Conservation (phyloP, 2,797 vertebrate species). For the Syngnathus acus region DNA sequence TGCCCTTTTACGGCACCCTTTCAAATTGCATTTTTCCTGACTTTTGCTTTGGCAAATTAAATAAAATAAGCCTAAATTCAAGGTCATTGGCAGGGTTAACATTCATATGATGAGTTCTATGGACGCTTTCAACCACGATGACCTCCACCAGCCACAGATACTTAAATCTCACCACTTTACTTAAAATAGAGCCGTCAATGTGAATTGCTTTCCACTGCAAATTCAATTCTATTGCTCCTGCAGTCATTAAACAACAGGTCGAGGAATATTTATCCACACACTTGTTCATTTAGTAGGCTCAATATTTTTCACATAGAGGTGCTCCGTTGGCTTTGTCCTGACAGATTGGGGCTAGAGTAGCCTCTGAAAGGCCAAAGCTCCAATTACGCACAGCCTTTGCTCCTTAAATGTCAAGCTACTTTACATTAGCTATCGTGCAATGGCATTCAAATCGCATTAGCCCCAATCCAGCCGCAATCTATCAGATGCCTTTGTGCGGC, state of each 20-base stretch:
- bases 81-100: slow-evolving; percentile 14
- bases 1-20: slow-evolving; percentile 39
- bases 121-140: neutral
- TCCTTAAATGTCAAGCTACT: slow-evolving; percentile 71
- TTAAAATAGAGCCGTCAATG: slow-evolving; percentile 20
- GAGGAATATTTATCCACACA: slow-evolving; percentile 24
- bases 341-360: slow-evolving; percentile 43
- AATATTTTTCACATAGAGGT: slow-evolving; percentile 31
- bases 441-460: slow-evolving; percentile 65
- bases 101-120: slow-evolving; percentile 9
- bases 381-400: slow-evolving; percentile 61
- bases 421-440: slow-evolving; percentile 64
- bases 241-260: slow-evolving; percentile 28
- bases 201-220: slow-evolving; percentile 15
- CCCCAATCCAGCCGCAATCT: slow-evolving; percentile 39
- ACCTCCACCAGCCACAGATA: neutral
- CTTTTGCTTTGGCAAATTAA: slow-evolving; percentile 19
- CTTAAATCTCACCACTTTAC: slow-evolving; percentile 7
- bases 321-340: slow-evolving; percentile 49
- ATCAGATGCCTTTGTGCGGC: slow-evolving; percentile 25
- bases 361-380: slow-evolving; percentile 62
- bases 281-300: slow-evolving; percentile 32
- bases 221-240: slow-evolving; percentile 9
- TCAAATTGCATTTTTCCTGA: slow-evolving; percentile 25
- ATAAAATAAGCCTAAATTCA: slow-evolving; percentile 10